Evolutionary conservation across 2,797 vertebrate genomes (phyloP), one percentile per base, ranked within the genome.

Genomic region (Botia kubotai): DNA sequence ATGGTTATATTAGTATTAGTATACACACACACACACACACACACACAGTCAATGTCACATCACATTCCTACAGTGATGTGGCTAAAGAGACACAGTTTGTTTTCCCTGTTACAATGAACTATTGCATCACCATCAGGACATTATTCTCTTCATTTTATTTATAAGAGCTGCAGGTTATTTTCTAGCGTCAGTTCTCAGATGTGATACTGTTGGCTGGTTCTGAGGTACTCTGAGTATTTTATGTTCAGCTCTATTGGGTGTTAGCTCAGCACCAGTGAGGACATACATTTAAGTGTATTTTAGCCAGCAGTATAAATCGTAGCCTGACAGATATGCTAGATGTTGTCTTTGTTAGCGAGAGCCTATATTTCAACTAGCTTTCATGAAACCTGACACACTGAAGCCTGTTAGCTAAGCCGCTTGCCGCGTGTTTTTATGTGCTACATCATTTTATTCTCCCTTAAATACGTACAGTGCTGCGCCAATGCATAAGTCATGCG

Each of bases 151-250:
- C 43, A 43, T 53, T 6, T 33, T 53, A 33, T 43, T 60, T 58
- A 43, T 43, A 43, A 43, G 39, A 4, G 6, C 10, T 43, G 10
- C n/a, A n/a, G n/a, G n/a, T n/a, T n/a, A 43, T 43, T 43, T 43
- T 43, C 39, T 43, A n/a, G n/a, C n/a, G n/a, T n/a, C n/a, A n/a
- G n/a, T n/a, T n/a, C n/a, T n/a, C n/a, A n/a, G n/a, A n/a, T n/a
- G n/a, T n/a, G n/a, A n/a, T n/a, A n/a, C n/a, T n/a, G n/a, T n/a
- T 80, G 50, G 80, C 77, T 81, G 78, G 29, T 79, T 53, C 39
- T 50, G 46, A 63, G 53, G 52, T 55, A 39, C 75, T 70, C 68
- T n/a, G n/a, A n/a, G n/a, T n/a, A n/a, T n/a, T n/a, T n/a, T n/a
- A n/a, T n/a, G 74, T 82, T 79, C 57, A 19, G 70, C 74, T 66